Evolutionary conservation across 2,113 vertebrate genomes (phyloP).

Genomic region (Lamprotornis superbus): DNA sequence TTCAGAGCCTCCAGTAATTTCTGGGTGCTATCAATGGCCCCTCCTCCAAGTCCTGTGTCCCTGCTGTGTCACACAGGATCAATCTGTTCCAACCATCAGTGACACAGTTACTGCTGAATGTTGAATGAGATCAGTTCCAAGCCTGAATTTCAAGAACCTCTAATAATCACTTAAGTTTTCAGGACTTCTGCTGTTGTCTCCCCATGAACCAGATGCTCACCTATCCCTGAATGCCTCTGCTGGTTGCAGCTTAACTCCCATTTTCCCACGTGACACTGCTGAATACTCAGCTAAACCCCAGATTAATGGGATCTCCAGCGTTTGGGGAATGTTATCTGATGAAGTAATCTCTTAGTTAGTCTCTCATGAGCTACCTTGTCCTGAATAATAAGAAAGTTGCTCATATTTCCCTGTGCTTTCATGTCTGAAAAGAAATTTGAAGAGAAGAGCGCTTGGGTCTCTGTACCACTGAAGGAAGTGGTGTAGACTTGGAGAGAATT

Average conservation of each 20-base stretch:
- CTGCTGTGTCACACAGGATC: fast-evolving
- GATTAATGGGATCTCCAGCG: constrained; percentile 23
- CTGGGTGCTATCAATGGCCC: fast-evolving
- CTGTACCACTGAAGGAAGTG: not conserved
- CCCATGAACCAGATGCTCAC: not conserved
- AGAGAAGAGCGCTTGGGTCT: not conserved
- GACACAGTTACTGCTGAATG: not conserved
- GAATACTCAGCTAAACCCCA: constrained; percentile 6
- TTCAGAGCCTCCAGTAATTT: not conserved
- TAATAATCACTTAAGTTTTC: not conserved
- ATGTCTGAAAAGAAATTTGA: not conserved
- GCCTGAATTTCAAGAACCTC: not conserved
- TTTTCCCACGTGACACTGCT: not conserved
- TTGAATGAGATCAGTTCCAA: not conserved
- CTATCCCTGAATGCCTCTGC: not conserved
- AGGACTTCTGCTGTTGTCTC: not conserved
- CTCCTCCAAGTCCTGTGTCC: not conserved
- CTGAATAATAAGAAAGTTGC: not conserved
- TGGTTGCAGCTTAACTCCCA: not conserved
- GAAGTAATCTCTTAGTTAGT: not conserved
- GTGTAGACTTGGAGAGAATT: not conserved
- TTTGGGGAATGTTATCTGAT: constrained; percentile 14
- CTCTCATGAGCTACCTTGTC: not conserved
- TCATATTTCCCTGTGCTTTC: not conserved
- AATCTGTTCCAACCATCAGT: not conserved